These are phyloP conservation scores for Zoanthus solanderi DNA, from an alignment of 92 coral and sea anemone species.

Conservation along the genomic window DNA sequence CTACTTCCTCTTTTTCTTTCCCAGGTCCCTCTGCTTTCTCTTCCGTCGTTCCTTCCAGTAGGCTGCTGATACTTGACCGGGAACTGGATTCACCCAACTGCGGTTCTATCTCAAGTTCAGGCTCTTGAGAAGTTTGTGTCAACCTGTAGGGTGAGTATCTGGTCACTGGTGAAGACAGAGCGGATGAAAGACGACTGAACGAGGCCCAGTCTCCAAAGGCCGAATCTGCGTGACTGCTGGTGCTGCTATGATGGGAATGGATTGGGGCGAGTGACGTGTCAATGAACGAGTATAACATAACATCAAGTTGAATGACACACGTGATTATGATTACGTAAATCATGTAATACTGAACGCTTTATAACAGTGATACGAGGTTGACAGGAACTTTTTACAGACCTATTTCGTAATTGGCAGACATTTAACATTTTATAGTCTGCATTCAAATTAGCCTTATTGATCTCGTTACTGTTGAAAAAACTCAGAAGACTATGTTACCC, in stretches of 20 bases:
- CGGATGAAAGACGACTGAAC: slow-evolving; percentile 59
- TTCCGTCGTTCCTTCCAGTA: slow-evolving; percentile 53
- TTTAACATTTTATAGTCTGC: too few relatives aligned
- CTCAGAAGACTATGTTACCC: too few relatives aligned
- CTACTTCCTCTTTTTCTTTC: slow-evolving; percentile 68
- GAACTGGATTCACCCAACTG: slow-evolving; percentile 54
- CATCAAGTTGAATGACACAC: slow-evolving; percentile 44
- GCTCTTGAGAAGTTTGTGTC: slow-evolving; percentile 52
- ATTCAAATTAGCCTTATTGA: too few relatives aligned
- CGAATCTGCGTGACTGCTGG: slow-evolving; percentile 82
- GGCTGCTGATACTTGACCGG: slow-evolving; percentile 53
- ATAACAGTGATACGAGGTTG: background rate
- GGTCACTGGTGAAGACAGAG: slow-evolving; percentile 70
- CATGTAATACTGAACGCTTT: background rate
- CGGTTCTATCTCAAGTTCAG: slow-evolving; percentile 25
- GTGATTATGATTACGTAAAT: slow-evolving; percentile 24
- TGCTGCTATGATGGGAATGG: slow-evolving; percentile 77
- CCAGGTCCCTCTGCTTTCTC: slow-evolving; percentile 47
- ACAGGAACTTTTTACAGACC: background rate
- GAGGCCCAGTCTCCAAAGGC: slow-evolving; percentile 75
- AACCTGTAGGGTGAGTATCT: slow-evolving; percentile 66
- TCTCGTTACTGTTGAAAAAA: too few relatives aligned
- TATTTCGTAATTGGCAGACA: too few relatives aligned
- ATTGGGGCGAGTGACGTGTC: slow-evolving; percentile 46
- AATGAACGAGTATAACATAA: slow-evolving; percentile 41